A percentile compares a stretch with the other conserved stretches of the same genome.
These are phyloP conservation scores for Scaeva pyrastri DNA, from an alignment of 2,888 invertebrate genomes.

Conservation along the genomic window DNA sequence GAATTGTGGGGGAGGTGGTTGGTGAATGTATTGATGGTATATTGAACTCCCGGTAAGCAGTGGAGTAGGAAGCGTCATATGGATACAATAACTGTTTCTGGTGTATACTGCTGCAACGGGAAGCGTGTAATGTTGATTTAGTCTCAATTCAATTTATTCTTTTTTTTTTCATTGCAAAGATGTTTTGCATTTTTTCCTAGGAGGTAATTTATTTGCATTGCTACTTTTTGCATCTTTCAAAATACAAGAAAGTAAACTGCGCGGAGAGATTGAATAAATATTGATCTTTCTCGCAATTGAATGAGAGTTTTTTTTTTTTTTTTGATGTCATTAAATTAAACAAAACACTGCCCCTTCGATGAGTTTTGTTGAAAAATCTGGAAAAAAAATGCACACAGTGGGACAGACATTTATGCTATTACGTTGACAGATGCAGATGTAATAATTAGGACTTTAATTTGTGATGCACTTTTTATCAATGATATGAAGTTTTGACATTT, in stretches of 20 bases:
- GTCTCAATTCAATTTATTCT: slow-evolving; percentile 49
- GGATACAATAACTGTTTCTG: background rate
- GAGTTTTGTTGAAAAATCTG: slow-evolving; percentile 26
- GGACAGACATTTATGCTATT: too few species aligned
- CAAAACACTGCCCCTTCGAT: too few species aligned
- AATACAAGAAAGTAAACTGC: slow-evolving; percentile 1
- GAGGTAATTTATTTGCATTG: slow-evolving; percentile 67
- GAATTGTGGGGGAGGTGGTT: slow-evolving; percentile 63
- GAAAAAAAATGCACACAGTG: background rate
- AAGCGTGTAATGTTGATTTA: slow-evolving; percentile 41
- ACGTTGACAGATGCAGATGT: too few species aligned
- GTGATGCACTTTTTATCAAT: too few species aligned
- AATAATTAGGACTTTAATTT: too few species aligned
- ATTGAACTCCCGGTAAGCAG: slow-evolving; percentile 61
- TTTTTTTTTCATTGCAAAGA: slow-evolving; percentile 20
- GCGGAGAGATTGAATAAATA: slow-evolving; percentile 50
- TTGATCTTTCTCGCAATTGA: slow-evolving; percentile 67
- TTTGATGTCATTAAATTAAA: slow-evolving; percentile 20
- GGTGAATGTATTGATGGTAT: slow-evolving; percentile 50
- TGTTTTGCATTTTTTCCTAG: slow-evolving; percentile 49
- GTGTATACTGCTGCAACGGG: background rate
- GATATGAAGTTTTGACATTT: too few species aligned
- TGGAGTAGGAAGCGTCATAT: slow-evolving; percentile 19
- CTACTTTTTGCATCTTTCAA: slow-evolving; percentile 31
- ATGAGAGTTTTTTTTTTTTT: too few species aligned